Evolutionary conservation across 2,113 vertebrate species (phyloP).

Genomic region (Tragelaphus imberbis): DNA sequence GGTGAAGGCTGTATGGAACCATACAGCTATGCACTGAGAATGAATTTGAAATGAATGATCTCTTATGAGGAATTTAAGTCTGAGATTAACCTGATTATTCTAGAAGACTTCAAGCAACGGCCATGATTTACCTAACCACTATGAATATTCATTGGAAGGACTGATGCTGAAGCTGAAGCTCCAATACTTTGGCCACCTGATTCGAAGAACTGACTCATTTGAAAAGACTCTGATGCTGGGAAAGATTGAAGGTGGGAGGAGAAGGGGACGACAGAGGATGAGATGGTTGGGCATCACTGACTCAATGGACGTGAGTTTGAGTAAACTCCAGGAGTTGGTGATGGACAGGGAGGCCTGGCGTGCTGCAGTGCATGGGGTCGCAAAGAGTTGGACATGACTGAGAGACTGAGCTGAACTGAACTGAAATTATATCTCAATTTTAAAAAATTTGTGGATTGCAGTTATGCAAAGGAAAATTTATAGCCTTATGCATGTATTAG

Average conservation of each 20-base stretch:
- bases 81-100: neutral
- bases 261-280: neutral
- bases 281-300: neutral
- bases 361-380: neutral
- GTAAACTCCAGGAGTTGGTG: neutral
- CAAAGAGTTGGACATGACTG: neutral
- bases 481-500: neutral
- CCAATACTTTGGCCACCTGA: neutral
- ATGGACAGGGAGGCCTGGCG: neutral
- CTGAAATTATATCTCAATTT: neutral
- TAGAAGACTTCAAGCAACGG: neutral
- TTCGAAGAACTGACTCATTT: neutral
- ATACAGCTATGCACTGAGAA: neutral
- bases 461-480: neutral
- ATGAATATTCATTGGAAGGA: neutral
- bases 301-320: neutral
- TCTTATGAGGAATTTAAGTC: neutral
- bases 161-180: neutral
- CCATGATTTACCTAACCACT: neutral
- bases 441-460: neutral
- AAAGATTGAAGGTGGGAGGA: neutral
- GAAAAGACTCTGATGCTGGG: neutral
- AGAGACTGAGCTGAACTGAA: neutral
- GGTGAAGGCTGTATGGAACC: neutral
- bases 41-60: neutral